A percentile compares a stretch with the other conserved stretches of the same genome.
These are phyloP conservation scores for Ephestia elutella DNA, from an alignment of 1,140 invertebrate species.

Conservation along the genomic window DNA sequence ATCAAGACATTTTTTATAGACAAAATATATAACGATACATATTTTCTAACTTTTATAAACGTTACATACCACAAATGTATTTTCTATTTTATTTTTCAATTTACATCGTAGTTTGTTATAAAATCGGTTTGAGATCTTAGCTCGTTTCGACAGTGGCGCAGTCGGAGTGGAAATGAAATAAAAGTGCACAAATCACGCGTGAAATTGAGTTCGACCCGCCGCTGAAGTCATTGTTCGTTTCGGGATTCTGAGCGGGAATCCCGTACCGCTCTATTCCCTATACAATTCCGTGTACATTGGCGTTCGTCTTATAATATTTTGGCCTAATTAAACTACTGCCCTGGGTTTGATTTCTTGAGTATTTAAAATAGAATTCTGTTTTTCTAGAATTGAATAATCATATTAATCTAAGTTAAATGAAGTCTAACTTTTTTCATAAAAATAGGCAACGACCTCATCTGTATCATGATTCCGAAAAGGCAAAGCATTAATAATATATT, in stretches of 20 bases:
- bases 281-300: background rate
- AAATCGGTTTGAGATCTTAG: background rate
- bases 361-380: too few species aligned
- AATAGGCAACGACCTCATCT: too few species aligned
- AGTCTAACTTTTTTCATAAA: too few species aligned
- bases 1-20: too few species aligned
- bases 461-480: too few species aligned
- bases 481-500: background rate
- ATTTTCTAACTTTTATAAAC: too few species aligned
- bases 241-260: slow-evolving; percentile 5
- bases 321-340: background rate
- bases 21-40: too few species aligned
- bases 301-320: background rate
- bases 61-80: too few species aligned
- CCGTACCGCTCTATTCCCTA: background rate
- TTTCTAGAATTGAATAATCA: too few species aligned
- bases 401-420: too few species aligned
- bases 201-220: slow-evolving; percentile 61
- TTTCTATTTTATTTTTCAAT: too few species aligned
- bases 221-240: slow-evolving; percentile 49
- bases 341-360: too few species aligned
- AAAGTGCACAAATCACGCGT: slow-evolving; percentile 66
- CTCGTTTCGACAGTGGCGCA: slow-evolving; percentile 32
- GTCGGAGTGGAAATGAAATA: slow-evolving; percentile 58
- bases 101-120: background rate